Base-by-base conservation (phyloP, 2,797 vertebrate species). In the Alexandromys oeconomus region DNA sequence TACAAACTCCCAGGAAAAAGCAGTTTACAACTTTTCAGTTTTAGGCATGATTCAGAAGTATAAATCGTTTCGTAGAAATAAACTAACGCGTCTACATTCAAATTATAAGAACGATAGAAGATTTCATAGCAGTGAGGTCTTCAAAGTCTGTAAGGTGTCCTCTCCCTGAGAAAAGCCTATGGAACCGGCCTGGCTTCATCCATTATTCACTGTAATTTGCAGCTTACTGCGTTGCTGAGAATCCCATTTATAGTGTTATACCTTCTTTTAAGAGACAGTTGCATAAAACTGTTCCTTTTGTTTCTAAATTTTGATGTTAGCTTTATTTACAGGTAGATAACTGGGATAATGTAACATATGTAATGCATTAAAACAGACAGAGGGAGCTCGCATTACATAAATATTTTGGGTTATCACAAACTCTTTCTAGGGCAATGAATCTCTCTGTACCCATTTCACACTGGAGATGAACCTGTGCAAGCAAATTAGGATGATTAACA, bases 121-220 rank as follows among this genome's bases (percentile, higher is more conserved):
- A 86, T 92, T 90, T 97, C 89, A 90, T 77, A 96, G 86, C 57
- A 77, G 91, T 96, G 95, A 96, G 71, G 96, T 94, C 97, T 98
- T 92, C 97, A 94, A 98, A 98, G 87, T 94, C 78, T 79, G 9
- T 89, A 96, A 89, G 80, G 96, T n/a, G 92, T 94, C 82, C 81
- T 95, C 96, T 97, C 96, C 96, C 95, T 97, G 95, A 98, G 96
- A 97, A 80, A 40, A 46, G 85, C 96, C 95, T 96, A 85, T 59
- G 43, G 84, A 96, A 71, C 82, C n/a, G 4, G 94, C 13, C 37
- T 74, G 37, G 57, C 5, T 85, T 95, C 96, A 98, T 98, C 97
- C 94, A 98, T 98, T 98, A 98, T 98, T 98, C 91, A 98, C 94
- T 76, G 73, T 92, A 77, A 96, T 96, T 94, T 97, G 54, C 95